Base-by-base conservation (phyloP, 2,113 vertebrate genomes). In the Corythornis vintsioides region DNA sequence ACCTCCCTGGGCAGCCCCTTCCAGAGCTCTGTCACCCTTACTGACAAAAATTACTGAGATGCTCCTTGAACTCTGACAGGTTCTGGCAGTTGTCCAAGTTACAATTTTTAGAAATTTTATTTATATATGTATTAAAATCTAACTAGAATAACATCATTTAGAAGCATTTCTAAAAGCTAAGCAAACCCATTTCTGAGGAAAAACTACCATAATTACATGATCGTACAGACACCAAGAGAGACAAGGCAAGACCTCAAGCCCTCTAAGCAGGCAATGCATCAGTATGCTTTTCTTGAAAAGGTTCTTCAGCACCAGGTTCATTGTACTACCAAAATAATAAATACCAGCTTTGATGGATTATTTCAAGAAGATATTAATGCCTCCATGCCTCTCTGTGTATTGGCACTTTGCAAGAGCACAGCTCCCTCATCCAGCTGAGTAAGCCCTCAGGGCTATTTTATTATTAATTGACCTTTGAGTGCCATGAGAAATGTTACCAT, bases 391-490 rank as follows among this genome's bases (percentile, higher is more conserved):
- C 25, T 47, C 45, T 48, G 9, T 29, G 53, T 40, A 31, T 25
- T 11, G 52, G 72, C 88, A 73, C 67, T 86, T 47, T 15, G 42
- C 67, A 60, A 22, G 50, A 86, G 47, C 60, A 15, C 75, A 45
- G 67, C 69, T 77, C 45, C 79, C 52, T 83, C 83, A 45, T 25
- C 35, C 86, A 86, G 70, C 61, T 60, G 43, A 81, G 52, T 2
- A 25, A 93, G 48, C 66, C 88, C 76, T 72, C 25, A 3, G 83
- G 88, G 86, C 66, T 70, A 5, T 11, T 59, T 5, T 5, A 21
- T 15, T 88, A 77, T n/a, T 71, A 60, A 67, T 55, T 90, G 86
- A 84, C 86, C 93, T 94, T 90, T 69, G 59, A 59, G 66, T 43
- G 66, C 43, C 88, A 60, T 18, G 22, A 90, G 90, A 84, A 93